A percentile compares a stretch with the other conserved stretches of the same genome.
Conservation (phyloP, 1,140 invertebrate genomes). For the Cataglyphis hispanica region DNA sequence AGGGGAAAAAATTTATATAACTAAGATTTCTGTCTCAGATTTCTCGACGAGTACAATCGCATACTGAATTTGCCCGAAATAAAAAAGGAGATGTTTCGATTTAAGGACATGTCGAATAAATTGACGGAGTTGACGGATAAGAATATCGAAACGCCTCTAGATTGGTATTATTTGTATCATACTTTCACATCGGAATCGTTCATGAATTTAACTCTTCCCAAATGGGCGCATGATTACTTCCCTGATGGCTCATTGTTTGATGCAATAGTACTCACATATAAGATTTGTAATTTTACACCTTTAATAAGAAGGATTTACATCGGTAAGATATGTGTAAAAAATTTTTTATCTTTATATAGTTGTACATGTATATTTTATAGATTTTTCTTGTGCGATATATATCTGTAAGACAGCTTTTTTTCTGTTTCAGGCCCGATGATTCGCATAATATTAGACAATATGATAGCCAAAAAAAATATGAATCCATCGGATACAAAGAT, state of each 20-base stretch:
- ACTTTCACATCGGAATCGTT: slow-evolving; percentile 84
- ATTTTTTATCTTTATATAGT: neutral
- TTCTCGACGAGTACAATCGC: slow-evolving; percentile 85
- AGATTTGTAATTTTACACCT: slow-evolving; percentile 75
- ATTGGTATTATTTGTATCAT: slow-evolving; percentile 86
- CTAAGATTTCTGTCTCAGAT: slow-evolving; percentile 76
- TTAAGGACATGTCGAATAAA: slow-evolving; percentile 79
- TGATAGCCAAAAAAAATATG: slow-evolving; percentile 76
- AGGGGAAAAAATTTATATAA: neutral
- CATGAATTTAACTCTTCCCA: slow-evolving; percentile 77
- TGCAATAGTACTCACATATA: slow-evolving; percentile 85
- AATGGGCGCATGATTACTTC: slow-evolving; percentile 84
- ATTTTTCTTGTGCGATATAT: neutral
- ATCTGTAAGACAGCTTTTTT: neutral
- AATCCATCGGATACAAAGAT: slow-evolving; percentile 84
- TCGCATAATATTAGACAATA: slow-evolving; percentile 86
- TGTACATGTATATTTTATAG: neutral
- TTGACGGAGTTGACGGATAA: slow-evolving; percentile 83
- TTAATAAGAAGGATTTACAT: slow-evolving; percentile 51
- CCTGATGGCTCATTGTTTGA: slow-evolving; percentile 85
- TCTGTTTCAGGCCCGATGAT: slow-evolving; percentile 85
- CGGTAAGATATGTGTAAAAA: neutral
- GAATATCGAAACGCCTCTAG: slow-evolving; percentile 83
- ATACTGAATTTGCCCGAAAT: slow-evolving; percentile 82
- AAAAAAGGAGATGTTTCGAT: slow-evolving; percentile 77